A percentile compares a stretch with the other conserved stretches of the same genome.
These are phyloP conservation scores for Podarcis cretensis DNA, from an alignment of 2,113 vertebrate species.

Conservation along the genomic window DNA sequence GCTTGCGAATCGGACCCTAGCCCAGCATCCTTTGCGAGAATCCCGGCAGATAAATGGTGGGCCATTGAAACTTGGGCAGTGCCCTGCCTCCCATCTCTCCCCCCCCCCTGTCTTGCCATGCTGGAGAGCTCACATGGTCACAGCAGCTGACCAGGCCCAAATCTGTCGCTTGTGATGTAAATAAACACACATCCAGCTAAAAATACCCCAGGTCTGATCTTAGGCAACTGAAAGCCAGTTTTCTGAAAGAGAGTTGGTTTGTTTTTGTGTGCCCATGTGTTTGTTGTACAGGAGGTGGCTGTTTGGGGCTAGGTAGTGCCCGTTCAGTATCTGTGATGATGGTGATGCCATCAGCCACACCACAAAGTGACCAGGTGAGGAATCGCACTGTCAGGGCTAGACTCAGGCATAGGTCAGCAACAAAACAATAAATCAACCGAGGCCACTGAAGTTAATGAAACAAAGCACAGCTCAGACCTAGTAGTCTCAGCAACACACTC, in stretches of 20 bases:
- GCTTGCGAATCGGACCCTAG: not conserved
- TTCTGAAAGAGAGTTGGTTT: not conserved
- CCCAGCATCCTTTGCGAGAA: not conserved
- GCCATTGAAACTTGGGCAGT: too few species aligned
- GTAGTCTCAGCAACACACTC: too few species aligned
- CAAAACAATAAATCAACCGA: too few species aligned
- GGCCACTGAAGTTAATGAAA: too few species aligned
- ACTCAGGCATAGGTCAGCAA: too few species aligned
- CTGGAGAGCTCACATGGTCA: not conserved
- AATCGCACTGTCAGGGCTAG: not conserved
- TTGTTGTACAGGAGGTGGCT: too few species aligned
- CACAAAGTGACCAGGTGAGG: not conserved
- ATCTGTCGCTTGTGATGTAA: too few species aligned
- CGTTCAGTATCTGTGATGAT: too few species aligned
- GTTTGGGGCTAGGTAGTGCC: not conserved
- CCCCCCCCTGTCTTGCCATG: not conserved
- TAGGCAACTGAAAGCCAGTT: not conserved
- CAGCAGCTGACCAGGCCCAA: not conserved
- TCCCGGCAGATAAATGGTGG: not conserved
- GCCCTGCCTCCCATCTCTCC: too few species aligned
- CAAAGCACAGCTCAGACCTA: too few species aligned
- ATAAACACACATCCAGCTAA: not conserved
- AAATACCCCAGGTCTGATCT: not conserved
- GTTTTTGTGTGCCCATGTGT: not conserved
- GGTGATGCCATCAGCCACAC: too few species aligned